Evolutionary conservation across 2,888 invertebrate species (phyloP).

Genomic region (Halictus ligatus): DNA sequence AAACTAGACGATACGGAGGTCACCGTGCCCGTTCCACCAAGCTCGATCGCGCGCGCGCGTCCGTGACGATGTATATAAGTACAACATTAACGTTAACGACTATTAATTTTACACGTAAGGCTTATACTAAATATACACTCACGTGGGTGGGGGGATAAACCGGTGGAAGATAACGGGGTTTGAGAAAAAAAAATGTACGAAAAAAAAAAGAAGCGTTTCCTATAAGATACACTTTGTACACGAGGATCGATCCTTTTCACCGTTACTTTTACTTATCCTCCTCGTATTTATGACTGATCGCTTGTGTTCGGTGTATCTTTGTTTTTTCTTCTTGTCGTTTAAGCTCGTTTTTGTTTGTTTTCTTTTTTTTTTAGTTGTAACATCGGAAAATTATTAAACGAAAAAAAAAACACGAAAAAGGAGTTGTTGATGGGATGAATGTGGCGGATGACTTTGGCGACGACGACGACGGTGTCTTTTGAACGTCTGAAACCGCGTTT

Average conservation of each 20-base stretch:
- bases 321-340: constrained; percentile 11
- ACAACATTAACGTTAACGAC: constrained; percentile 51
- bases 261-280: background rate
- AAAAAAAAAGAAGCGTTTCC: constrained; percentile 18
- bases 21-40: background rate
- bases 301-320: constrained; percentile 35
- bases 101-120: constrained; percentile 69
- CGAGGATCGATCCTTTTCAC: constrained; percentile 18
- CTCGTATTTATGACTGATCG: constrained; percentile 16
- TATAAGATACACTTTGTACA: constrained; percentile 13
- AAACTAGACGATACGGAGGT: background rate
- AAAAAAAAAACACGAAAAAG: constrained; percentile 1
- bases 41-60: background rate
- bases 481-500: background rate
- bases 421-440: constrained; percentile 9
- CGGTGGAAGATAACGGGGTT: constrained; percentile 18
- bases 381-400: constrained; percentile 1
- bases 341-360: constrained; percentile 29
- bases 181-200: constrained; percentile 5
- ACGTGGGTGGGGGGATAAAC: constrained; percentile 64
- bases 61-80: constrained; percentile 36
- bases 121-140: constrained; percentile 56
- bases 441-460: background rate
- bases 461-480: background rate
- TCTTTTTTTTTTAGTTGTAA: constrained; percentile 16